A percentile compares a stretch with the other conserved stretches of the same genome.
Conservation (phyloP, 2,113 vertebrate species). For the Heliornis fulica region DNA sequence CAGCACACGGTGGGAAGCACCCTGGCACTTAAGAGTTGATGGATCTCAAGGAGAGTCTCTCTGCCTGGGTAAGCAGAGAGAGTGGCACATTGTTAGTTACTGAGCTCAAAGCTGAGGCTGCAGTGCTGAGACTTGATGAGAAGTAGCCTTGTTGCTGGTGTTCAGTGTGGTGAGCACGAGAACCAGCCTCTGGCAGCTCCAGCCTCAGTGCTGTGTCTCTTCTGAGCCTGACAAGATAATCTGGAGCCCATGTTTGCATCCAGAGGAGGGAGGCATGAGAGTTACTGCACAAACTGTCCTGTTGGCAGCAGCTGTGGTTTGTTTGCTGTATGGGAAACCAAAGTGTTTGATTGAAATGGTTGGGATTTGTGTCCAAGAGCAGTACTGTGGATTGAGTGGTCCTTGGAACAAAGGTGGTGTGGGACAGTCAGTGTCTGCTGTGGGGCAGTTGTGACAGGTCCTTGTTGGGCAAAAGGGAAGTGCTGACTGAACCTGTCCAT, state of each 20-base stretch:
- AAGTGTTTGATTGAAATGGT: rapidly evolving
- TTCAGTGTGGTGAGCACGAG: not conserved
- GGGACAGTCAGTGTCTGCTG: not conserved
- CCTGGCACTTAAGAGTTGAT: not conserved
- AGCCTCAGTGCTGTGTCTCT: not conserved
- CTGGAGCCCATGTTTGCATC: rapidly evolving
- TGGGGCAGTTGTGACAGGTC: not conserved
- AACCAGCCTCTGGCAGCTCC: not conserved
- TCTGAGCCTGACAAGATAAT: rapidly evolving
- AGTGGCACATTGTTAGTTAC: not conserved
- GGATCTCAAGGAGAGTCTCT: not conserved
- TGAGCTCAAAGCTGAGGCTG: not conserved
- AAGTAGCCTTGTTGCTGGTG: not conserved
- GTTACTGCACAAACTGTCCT: not conserved
- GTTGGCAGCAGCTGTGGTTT: not conserved
- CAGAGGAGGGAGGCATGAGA: not conserved
- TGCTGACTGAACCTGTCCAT: not conserved
- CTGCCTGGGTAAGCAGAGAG: not conserved
- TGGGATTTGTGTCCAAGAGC: not conserved
- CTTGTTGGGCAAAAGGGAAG: not conserved
- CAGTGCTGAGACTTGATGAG: not conserved
- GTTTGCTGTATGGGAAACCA: not conserved
- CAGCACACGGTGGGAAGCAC: not conserved
- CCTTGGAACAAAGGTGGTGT: not conserved
- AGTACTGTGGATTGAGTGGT: not conserved